Conservation (phyloP, 2,797 vertebrate species). For the Threskiornis aethiopicus region DNA sequence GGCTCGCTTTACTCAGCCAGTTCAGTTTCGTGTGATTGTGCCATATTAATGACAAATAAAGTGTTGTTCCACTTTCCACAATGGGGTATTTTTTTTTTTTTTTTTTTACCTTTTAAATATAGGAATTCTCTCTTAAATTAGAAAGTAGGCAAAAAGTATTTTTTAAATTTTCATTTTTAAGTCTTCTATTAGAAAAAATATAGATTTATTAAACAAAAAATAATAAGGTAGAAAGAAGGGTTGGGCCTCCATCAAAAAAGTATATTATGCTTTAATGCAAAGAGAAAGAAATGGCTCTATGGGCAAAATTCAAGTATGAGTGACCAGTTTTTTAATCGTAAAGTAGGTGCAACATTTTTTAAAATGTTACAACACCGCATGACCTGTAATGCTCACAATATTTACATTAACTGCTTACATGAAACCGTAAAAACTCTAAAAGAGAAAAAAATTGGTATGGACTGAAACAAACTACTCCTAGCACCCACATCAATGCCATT, state of each 20-base stretch:
- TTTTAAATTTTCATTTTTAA: constrained; percentile 55
- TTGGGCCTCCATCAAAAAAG: constrained; percentile 74
- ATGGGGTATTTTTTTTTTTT: neutral
- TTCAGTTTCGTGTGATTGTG: neutral
- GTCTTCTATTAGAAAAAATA: constrained; percentile 72
- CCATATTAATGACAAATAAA: constrained; percentile 23
- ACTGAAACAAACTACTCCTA: constrained; percentile 84
- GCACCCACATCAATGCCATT: constrained; percentile 80
- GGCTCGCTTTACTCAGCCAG: constrained; percentile 27
- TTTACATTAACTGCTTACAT: constrained; percentile 94
- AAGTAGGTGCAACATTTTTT: constrained; percentile 96
- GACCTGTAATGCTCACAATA: constrained; percentile 96
- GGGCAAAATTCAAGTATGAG: constrained; percentile 87
- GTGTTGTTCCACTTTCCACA: constrained; percentile 32
- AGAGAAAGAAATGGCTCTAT: constrained; percentile 78
- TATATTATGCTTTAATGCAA: constrained; percentile 72
- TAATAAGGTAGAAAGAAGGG: constrained; percentile 68
- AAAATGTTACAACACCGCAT: constrained; percentile 95
- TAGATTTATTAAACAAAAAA: constrained; percentile 75
- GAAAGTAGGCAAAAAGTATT: constrained; percentile 71
- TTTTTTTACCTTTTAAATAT: constrained; percentile 59
- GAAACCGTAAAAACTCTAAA: constrained; percentile 82
- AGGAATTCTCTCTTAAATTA: constrained; percentile 70
- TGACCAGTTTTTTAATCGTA: constrained; percentile 96
- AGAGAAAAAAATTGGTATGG: constrained; percentile 69